Evolutionary conservation across 1,140 invertebrate genomes (phyloP).

Genomic region (Ceratosolen fusciceps): DNA sequence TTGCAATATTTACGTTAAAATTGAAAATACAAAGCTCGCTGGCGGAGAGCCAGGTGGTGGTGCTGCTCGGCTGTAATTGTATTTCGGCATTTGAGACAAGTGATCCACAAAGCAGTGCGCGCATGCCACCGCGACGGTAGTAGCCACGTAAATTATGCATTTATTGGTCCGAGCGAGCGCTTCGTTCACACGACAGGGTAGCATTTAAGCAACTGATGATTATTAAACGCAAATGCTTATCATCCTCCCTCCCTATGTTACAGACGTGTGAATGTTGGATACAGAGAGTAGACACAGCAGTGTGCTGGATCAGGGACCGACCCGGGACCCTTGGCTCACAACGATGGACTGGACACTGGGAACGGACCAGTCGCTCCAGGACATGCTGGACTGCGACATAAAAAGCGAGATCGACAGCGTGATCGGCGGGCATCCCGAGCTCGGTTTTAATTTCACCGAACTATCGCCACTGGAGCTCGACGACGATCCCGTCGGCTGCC

Average conservation of each 20-base stretch:
- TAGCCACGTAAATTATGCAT: too few species aligned
- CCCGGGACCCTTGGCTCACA: constrained; percentile 69
- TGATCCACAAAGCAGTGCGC: too few species aligned
- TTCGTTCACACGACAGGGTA: too few species aligned
- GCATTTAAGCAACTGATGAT: too few species aligned
- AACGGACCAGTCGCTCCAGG: constrained; percentile 77
- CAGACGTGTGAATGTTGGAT: constrained; percentile 71
- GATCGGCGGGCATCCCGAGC: constrained; percentile 74
- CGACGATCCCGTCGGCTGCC: constrained; percentile 73
- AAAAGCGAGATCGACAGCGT: constrained; percentile 85
- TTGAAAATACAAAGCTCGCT: too few species aligned
- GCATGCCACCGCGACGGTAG: too few species aligned
- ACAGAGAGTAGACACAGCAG: constrained; percentile 68
- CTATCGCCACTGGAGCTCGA: constrained; percentile 78
- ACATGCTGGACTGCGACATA: constrained; percentile 87
- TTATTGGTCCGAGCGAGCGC: too few species aligned
- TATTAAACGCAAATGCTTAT: too few species aligned
- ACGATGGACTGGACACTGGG: constrained; percentile 74
- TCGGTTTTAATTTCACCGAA: constrained; percentile 76
- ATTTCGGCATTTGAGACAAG: too few species aligned
- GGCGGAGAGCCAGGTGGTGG: too few species aligned
- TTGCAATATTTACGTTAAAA: too few species aligned
- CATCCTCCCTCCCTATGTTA: constrained; percentile 48
- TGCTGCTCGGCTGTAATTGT: too few species aligned
- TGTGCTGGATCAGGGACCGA: constrained; percentile 68